A percentile compares a stretch with the other conserved stretches of the same genome.
phyloP scores from a whole-genome alignment of 1,140 invertebrate species.

The Heterodera carotae region DNA sequence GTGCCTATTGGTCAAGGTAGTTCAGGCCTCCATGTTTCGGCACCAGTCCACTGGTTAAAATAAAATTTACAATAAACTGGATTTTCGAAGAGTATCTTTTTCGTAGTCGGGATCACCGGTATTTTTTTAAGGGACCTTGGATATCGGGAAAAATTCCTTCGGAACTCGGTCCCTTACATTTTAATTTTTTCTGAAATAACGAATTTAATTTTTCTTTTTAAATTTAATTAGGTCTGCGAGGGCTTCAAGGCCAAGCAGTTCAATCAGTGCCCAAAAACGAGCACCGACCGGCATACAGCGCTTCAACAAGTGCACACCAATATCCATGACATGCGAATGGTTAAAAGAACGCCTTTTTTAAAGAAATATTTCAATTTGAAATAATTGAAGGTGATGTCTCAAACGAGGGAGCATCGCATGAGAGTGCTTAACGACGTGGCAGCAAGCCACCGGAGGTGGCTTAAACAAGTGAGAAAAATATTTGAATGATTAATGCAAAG shows the following conservation, averaged over 20 bases:
- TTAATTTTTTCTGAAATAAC: too few species aligned
- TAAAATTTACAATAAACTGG: too few species aligned
- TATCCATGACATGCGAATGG: constrained; percentile 59
- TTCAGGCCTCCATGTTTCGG: too few species aligned
- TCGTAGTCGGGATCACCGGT: too few species aligned
- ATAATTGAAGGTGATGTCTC: constrained; percentile 69
- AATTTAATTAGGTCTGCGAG: constrained; percentile 48
- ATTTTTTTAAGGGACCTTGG: too few species aligned
- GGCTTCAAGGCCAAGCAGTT: constrained; percentile 65
- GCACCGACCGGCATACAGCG: constrained; percentile 54
- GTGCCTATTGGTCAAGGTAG: too few species aligned
- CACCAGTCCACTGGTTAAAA: too few species aligned
- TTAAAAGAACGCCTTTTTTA: not conserved
- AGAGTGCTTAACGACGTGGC: constrained; percentile 64
- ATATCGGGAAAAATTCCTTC: too few species aligned
- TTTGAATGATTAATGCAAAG: too few species aligned
- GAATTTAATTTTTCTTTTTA: not conserved
- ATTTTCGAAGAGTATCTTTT: too few species aligned
- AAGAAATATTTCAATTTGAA: not conserved
- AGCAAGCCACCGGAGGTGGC: constrained; percentile 56
- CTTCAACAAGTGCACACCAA: constrained; percentile 56
- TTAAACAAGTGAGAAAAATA: constrained; percentile 56
- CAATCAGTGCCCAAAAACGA: constrained; percentile 64
- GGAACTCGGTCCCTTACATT: too few species aligned
- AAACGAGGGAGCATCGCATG: constrained; percentile 62